These are phyloP conservation scores for Micrasema minimum DNA, from an alignment of 1,140 invertebrate genomes.

Conservation along the genomic window DNA sequence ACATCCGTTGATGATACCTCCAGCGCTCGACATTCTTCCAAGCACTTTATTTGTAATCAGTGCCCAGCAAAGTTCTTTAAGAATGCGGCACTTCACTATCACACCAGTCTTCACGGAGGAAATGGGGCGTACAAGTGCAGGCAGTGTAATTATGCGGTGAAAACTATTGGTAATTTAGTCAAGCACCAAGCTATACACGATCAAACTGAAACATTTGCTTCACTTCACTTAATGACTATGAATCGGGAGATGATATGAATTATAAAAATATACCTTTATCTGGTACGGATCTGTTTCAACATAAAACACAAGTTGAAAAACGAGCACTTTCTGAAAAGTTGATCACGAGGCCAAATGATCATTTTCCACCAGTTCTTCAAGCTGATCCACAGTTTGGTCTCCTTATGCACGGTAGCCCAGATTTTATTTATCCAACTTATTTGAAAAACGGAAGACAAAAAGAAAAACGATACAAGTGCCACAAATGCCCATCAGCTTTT, in stretches of 20 bases:
- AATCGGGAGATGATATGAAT: slow-evolving; percentile 63
- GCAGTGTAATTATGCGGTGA: slow-evolving; percentile 86
- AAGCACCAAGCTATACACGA: slow-evolving; percentile 72
- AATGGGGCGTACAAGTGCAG: slow-evolving; percentile 78
- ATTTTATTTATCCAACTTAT: slow-evolving; percentile 81
- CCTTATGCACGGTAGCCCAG: slow-evolving; percentile 77
- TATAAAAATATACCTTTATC: slow-evolving; percentile 71
- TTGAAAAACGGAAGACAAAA: slow-evolving; percentile 79
- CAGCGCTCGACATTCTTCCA: slow-evolving; percentile 53
- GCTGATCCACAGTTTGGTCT: slow-evolving; percentile 75
- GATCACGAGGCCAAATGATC: slow-evolving; percentile 65
- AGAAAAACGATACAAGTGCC: slow-evolving; percentile 84
- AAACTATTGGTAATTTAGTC: slow-evolving; percentile 79
- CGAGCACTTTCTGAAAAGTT: slow-evolving; percentile 64
- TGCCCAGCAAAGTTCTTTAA: slow-evolving; percentile 79
- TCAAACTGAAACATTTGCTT: slow-evolving; percentile 1
- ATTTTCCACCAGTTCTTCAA: slow-evolving; percentile 62
- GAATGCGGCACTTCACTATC: slow-evolving; percentile 76
- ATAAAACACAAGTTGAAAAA: slow-evolving; percentile 71
- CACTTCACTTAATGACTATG: slow-evolving; percentile 57
- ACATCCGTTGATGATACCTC: slow-evolving; percentile 2
- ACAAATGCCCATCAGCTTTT: slow-evolving; percentile 89
- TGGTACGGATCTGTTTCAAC: slow-evolving; percentile 71
- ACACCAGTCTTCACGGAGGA: slow-evolving; percentile 76
- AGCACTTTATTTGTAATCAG: slow-evolving; percentile 68